A percentile compares a stretch with the other conserved stretches of the same genome.
These are phyloP conservation scores for Himalopsyche kuldschensis DNA, from an alignment of 2,888 invertebrate genomes.

Conservation along the genomic window DNA sequence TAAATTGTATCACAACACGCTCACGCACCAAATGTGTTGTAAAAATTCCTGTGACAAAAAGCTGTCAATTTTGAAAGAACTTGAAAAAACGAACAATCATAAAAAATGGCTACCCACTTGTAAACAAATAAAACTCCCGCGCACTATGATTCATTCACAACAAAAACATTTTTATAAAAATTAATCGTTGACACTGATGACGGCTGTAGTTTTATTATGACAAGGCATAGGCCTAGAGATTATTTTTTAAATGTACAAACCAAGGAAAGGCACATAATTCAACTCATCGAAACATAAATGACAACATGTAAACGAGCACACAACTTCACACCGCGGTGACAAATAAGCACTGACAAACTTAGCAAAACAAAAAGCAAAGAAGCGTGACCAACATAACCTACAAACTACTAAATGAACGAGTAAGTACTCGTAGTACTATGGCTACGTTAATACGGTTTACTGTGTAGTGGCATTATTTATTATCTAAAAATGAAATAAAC, in stretches of 20 bases:
- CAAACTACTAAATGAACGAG: neutral
- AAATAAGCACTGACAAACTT: constrained; percentile 21
- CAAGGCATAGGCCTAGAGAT: neutral
- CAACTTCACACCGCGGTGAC: neutral
- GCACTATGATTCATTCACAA: neutral
- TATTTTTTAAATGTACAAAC: neutral
- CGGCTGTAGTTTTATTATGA: neutral
- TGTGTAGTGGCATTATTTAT: neutral
- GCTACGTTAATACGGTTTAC: neutral
- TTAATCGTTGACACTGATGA: neutral
- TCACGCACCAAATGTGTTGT: neutral
- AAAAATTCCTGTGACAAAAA: neutral
- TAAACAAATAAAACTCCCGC: neutral
- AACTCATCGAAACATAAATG: neutral
- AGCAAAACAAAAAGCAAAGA: constrained; percentile 15
- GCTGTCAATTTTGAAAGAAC: neutral
- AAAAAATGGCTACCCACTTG: neutral
- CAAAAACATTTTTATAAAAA: neutral
- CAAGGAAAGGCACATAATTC: neutral
- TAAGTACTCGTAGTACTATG: neutral
- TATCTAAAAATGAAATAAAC: no score
- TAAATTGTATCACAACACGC: neutral
- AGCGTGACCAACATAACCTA: constrained; percentile 25
- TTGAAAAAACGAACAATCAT: neutral
- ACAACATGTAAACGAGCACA: neutral